Conservation (phyloP, 2,797 vertebrate species). For the Oophaga sylvatica region DNA sequence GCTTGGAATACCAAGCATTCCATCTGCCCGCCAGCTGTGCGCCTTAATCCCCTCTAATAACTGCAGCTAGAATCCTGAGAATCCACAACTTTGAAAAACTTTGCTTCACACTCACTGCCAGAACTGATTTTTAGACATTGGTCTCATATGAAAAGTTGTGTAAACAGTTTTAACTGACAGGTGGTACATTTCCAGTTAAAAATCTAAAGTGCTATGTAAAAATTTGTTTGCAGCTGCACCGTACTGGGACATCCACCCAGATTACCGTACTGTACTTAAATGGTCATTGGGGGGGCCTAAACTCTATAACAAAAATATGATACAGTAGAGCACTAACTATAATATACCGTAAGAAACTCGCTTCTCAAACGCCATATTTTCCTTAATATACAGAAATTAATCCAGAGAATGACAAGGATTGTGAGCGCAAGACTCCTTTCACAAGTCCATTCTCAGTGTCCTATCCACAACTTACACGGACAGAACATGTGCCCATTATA, state of each 20-base stretch:
- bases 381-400: background rate
- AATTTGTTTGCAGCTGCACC: constrained; percentile 38
- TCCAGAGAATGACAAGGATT: background rate
- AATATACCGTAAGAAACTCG: background rate
- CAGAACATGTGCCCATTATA: too few species aligned
- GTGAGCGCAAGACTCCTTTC: background rate
- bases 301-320: background rate
- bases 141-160: constrained; percentile 62
- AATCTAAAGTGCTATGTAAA: constrained; percentile 23
- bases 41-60: constrained; percentile 73
- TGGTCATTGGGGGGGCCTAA: background rate
- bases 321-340: too few species aligned
- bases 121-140: constrained; percentile 62
- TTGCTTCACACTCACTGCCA: constrained; percentile 62
- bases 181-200: constrained; percentile 64
- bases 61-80: constrained; percentile 70
- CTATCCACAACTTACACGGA: too few species aligned
- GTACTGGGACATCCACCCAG: background rate
- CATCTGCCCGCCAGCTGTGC: constrained; percentile 84
- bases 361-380: background rate
- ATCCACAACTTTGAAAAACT: constrained; percentile 67
- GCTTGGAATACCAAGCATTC: constrained; percentile 79
- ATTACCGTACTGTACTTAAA: background rate
- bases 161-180: constrained; percentile 58
- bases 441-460: too few species aligned